Evolutionary conservation across 1,140 invertebrate genomes (phyloP).

Genomic region (Telenomus remus): DNA sequence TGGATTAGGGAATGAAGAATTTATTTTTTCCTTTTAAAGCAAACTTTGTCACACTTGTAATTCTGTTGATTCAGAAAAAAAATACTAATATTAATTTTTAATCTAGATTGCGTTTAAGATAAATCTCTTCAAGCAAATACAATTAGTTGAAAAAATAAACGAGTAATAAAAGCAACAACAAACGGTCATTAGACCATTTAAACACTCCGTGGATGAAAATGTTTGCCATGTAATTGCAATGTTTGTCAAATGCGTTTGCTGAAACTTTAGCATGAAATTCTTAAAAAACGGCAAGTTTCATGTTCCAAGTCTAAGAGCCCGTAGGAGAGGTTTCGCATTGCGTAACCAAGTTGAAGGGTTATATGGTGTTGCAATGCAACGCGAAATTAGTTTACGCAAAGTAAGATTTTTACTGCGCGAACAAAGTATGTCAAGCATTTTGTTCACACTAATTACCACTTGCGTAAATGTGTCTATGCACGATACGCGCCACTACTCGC

Average conservation of each 20-base stretch:
- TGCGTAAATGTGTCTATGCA: conserved; percentile 18
- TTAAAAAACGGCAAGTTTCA: conserved; percentile 12
- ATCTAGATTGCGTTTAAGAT: no score
- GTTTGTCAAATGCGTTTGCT: conserved; percentile 10
- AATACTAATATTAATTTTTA: no score
- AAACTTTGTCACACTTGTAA: no score
- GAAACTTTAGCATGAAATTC: conserved; percentile 13
- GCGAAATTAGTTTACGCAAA: conserved; percentile 49
- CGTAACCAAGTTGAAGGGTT: conserved; percentile 39
- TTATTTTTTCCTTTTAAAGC: no score
- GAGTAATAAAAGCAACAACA: no score
- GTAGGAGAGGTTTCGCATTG: conserved; percentile 3
- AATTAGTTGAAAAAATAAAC: no score
- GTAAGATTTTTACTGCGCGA: conserved; percentile 43
- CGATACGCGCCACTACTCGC: conserved; percentile 26
- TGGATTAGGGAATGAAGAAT: no score
- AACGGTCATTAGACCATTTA: no score
- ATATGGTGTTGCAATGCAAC: conserved; percentile 40
- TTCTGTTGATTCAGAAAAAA: no score
- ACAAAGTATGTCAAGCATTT: conserved; percentile 39
- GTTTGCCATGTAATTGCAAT: no score
- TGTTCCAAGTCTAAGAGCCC: conserved; percentile 20
- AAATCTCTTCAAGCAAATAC: no score
- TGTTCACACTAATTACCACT: conserved; percentile 43
- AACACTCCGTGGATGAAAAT: no score